Percentiles rank a stretch among this genome's conserved stretches.
Conservation (phyloP, 2,113 vertebrate species). For the Megaceryle maxima region DNA sequence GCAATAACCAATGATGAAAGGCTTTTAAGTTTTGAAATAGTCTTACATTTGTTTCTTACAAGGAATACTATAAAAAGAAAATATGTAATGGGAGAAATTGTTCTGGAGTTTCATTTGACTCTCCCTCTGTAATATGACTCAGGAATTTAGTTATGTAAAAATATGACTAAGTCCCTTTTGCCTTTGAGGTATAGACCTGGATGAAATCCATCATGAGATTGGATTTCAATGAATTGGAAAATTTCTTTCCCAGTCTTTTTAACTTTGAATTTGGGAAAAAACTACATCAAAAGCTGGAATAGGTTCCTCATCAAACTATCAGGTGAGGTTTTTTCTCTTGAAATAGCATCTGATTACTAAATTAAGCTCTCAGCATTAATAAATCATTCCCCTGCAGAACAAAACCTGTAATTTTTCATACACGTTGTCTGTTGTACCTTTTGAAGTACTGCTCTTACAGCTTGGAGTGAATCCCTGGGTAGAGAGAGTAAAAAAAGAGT, state of each 20-base stretch:
- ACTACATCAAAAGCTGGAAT: conserved; percentile 9
- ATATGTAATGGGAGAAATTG: neutral
- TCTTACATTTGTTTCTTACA: conserved; percentile 39
- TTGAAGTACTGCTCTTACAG: neutral
- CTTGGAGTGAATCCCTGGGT: neutral
- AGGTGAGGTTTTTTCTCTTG: accelerated
- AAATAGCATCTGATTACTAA: neutral
- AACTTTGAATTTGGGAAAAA: conserved; percentile 43
- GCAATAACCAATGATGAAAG: neutral
- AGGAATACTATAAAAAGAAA: neutral
- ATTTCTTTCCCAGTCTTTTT: conserved; percentile 55
- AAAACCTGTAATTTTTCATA: neutral
- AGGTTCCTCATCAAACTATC: neutral
- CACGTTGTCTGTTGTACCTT: neutral
- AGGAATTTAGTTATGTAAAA: conserved; percentile 39
- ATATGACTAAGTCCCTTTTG: conserved; percentile 16
- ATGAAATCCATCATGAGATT: conserved; percentile 31
- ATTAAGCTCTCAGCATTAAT: neutral
- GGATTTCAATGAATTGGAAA: conserved; percentile 62
- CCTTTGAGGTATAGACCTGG: conserved; percentile 56
- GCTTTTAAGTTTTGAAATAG: neutral
- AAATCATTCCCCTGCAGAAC: neutral
- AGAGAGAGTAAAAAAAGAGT: neutral
- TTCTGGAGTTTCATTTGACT: conserved; percentile 3
- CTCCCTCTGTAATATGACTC: conserved; percentile 36